A percentile compares a stretch with the other conserved stretches of the same genome.
Evolutionary conservation across 2,113 vertebrate genomes (phyloP).

Genomic region (Motacilla tschutschensis): DNA sequence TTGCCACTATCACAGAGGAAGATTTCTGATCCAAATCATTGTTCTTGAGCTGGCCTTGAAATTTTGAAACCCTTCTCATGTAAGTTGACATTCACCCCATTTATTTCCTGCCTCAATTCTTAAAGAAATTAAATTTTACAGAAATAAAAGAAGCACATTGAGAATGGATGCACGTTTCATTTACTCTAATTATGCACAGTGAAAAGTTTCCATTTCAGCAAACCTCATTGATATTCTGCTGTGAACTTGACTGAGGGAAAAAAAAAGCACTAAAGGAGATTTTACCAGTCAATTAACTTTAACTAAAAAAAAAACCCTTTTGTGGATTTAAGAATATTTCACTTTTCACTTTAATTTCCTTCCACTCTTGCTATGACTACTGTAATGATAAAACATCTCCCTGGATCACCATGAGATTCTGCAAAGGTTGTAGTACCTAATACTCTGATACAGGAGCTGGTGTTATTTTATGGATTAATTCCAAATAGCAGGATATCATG

Average conservation of each 20-base stretch:
- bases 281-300: slow-evolving; percentile 43
- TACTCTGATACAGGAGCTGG: background rate
- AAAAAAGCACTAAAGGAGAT: slow-evolving; percentile 29
- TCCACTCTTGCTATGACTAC: background rate
- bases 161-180: slow-evolving; percentile 62
- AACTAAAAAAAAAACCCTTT: background rate
- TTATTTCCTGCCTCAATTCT: slow-evolving; percentile 1
- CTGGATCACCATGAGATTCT: background rate
- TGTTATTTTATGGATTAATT: slow-evolving; percentile 16
- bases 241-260: slow-evolving; percentile 30
- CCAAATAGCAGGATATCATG: background rate
- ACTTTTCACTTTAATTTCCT: slow-evolving; percentile 7
- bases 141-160: slow-evolving; percentile 60
- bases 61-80: background rate
- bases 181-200: slow-evolving; percentile 67
- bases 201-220: slow-evolving; percentile 71
- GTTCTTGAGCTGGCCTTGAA: background rate
- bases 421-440: background rate
- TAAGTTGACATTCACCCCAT: background rate
- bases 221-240: slow-evolving; percentile 63
- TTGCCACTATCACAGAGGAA: background rate
- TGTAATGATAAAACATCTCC: background rate
- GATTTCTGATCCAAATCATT: background rate
- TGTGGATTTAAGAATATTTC: slow-evolving; percentile 43
- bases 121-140: slow-evolving; percentile 57